phyloP scores from a whole-genome alignment of 2,888 invertebrate species.

The Pocota personata region DNA sequence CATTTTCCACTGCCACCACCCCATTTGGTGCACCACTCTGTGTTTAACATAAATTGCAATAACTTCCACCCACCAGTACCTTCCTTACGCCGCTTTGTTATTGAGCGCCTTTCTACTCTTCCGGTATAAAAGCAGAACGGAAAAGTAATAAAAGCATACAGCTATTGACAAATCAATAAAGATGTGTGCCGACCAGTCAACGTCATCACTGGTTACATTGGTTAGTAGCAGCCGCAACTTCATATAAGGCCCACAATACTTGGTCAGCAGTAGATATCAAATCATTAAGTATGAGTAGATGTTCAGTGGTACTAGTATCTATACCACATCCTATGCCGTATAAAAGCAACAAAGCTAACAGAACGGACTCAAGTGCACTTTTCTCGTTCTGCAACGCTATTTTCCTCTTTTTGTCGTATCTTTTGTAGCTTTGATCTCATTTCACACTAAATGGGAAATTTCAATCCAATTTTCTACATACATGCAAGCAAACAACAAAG shows the following conservation, averaged over 20 bases:
- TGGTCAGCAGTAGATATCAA: conserved; percentile 18
- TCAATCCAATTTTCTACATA: conserved; percentile 1
- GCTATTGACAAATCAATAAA: conserved; percentile 38
- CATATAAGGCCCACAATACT: neutral
- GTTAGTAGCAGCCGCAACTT: neutral
- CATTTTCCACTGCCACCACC: neutral
- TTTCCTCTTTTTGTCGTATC: neutral
- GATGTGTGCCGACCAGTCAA: neutral
- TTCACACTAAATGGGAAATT: neutral
- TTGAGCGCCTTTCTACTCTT: neutral
- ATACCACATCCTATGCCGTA: neutral
- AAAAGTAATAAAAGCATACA: conserved; percentile 4
- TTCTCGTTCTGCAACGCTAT: neutral
- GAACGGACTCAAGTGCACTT: conserved; percentile 10
- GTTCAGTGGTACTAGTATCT: too few relatives aligned
- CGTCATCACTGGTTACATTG: neutral
- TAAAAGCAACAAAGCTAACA: neutral
- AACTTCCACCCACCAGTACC: neutral
- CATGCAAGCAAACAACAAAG: neutral
- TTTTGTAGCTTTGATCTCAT: neutral
- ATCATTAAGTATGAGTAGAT: neutral
- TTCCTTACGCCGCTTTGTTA: neutral
- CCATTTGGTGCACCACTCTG: neutral
- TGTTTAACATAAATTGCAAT: neutral
- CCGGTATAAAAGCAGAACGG: neutral